A percentile compares a stretch with the other conserved stretches of the same genome.
These are phyloP conservation scores for Xerus inauris DNA, from an alignment of 2,113 vertebrate species.

Conservation along the genomic window DNA sequence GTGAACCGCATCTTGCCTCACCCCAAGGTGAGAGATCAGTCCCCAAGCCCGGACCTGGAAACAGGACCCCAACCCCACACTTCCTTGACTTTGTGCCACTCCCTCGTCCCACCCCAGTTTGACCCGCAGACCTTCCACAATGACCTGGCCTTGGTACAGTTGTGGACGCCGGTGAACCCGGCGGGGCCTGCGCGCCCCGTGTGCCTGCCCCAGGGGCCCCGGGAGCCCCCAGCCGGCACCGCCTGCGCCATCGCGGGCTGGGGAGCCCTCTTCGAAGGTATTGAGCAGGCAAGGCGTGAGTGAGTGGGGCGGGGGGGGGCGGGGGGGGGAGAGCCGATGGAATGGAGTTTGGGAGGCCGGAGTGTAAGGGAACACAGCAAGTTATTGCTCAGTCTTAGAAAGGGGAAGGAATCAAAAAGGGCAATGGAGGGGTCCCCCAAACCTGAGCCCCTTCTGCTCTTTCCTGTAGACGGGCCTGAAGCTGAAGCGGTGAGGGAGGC, in stretches of 20 bases:
- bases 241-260: slow-evolving; percentile 94
- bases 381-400: background rate
- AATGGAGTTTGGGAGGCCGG: background rate
- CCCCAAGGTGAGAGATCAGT: slow-evolving; percentile 89
- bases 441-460: background rate
- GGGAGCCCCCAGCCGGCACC: slow-evolving; percentile 90
- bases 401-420: background rate
- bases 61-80: background rate
- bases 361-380: background rate
- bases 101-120: slow-evolving; percentile 87
- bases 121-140: slow-evolving; percentile 96
- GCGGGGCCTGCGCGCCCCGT: slow-evolving; percentile 88
- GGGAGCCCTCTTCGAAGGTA: slow-evolving; percentile 96
- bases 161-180: slow-evolving; percentile 87
- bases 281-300: background rate
- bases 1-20: slow-evolving; percentile 95
- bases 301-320: too few species aligned
- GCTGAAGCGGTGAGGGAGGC: slow-evolving; percentile 95
- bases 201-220: slow-evolving; percentile 89
- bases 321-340: fast-evolving
- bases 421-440: fast-evolving
- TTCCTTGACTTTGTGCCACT: background rate
- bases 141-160: slow-evolving; percentile 94
- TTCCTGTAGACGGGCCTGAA: slow-evolving; percentile 90
- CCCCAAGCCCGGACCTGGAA: background rate